A percentile compares a stretch with the other conserved stretches of the same genome.
Conservation (phyloP, 1,140 invertebrate species). For the Bathynomus jamesi region DNA sequence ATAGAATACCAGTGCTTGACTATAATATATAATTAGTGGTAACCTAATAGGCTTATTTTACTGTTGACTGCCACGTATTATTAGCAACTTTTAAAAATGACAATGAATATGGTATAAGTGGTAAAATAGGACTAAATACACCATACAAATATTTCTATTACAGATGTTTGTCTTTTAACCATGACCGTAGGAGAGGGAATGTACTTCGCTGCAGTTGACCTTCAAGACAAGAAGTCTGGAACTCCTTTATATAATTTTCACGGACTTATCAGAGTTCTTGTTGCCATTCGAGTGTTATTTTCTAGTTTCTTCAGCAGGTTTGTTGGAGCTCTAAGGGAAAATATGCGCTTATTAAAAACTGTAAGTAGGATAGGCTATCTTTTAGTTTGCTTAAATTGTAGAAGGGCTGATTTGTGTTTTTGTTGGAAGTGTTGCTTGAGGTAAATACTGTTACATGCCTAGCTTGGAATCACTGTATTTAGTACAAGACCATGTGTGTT, state of each 20-base stretch:
- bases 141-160: conserved; percentile 40
- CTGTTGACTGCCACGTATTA: no score
- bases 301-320: conserved; percentile 49
- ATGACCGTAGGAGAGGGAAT: conserved; percentile 78
- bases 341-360: conserved; percentile 83
- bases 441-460: no score
- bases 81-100: background rate
- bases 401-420: no score
- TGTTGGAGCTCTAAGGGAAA: conserved; percentile 82
- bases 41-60: no score
- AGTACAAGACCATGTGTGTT: no score
- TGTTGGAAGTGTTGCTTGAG: no score
- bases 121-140: background rate
- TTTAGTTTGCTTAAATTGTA: background rate
- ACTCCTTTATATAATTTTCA: conserved; percentile 77
- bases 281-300: conserved; percentile 58
- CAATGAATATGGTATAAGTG: background rate
- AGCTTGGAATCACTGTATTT: no score
- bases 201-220: conserved; percentile 85
- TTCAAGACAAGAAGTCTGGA: conserved; percentile 64
- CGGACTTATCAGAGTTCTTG: conserved; percentile 85
- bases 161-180: conserved; percentile 77
- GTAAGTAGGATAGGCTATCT: conserved; percentile 53
- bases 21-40: no score
- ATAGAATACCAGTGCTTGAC: background rate